Evolutionary conservation across 2,888 invertebrate species (phyloP).

Genomic region (Hyposoter didymator): DNA sequence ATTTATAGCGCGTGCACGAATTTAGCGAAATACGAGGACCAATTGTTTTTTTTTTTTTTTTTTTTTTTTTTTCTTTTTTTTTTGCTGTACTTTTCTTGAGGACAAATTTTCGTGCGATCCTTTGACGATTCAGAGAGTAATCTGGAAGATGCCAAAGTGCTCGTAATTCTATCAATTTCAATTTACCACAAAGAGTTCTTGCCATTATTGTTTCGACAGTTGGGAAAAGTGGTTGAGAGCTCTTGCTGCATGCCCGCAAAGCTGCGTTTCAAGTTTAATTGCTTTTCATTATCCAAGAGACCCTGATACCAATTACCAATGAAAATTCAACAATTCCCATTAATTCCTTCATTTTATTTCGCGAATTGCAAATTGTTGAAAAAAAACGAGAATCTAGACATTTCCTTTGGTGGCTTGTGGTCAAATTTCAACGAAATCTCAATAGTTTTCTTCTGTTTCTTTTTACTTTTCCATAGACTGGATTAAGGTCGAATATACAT

Average conservation of each 20-base stretch:
- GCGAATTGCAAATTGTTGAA: neutral
- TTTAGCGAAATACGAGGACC: constrained; percentile 30
- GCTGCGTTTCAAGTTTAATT: neutral
- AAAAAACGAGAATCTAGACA: neutral
- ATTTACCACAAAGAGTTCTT: neutral
- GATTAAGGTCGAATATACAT: neutral
- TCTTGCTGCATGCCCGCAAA: neutral
- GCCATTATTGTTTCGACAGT: constrained; percentile 32
- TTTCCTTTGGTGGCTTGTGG: neutral
- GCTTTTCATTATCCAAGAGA: neutral
- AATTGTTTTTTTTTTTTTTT: constrained; percentile 3
- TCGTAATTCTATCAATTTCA: constrained; percentile 24
- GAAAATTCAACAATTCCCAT: neutral
- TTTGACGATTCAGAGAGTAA: neutral
- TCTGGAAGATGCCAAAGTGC: neutral
- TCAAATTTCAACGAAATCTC: neutral
- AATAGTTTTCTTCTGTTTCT: neutral
- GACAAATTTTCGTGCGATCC: neutral
- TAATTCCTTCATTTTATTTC: neutral
- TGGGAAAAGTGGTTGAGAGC: neutral
- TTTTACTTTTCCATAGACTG: neutral
- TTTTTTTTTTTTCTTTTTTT: neutral
- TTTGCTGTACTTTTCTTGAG: neutral
- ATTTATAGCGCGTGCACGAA: constrained; percentile 4
- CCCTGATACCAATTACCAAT: neutral